phyloP scores from a whole-genome alignment of 2,113 vertebrate species.

The Percopsis transmontana region DNA sequence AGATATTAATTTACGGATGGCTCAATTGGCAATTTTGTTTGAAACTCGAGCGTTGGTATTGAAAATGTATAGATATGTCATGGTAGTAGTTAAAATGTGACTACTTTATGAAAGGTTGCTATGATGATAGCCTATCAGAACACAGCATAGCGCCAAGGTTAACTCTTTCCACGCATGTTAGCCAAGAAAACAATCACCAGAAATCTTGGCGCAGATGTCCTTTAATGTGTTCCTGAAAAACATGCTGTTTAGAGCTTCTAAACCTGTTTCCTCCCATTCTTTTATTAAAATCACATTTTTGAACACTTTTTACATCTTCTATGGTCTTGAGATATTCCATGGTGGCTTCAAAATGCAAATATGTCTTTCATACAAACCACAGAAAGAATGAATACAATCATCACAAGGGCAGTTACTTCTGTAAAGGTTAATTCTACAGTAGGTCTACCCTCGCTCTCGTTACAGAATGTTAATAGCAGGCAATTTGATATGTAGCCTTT shows the following conservation, averaged over 20 bases:
- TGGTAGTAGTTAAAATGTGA: slow-evolving; percentile 42
- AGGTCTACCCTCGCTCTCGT: not conserved
- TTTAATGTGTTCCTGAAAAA: slow-evolving; percentile 1
- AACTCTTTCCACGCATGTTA: slow-evolving; percentile 35
- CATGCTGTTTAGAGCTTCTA: slow-evolving; percentile 15
- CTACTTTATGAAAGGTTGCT: slow-evolving; percentile 27
- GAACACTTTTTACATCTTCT: slow-evolving; percentile 20
- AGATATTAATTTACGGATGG: slow-evolving; percentile 38
- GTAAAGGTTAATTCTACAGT: not conserved
- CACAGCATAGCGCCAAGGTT: slow-evolving; percentile 28
- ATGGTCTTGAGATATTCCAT: slow-evolving; percentile 4
- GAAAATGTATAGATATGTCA: slow-evolving; percentile 29
- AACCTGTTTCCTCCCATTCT: slow-evolving; percentile 7
- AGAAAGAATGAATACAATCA: slow-evolving; percentile 23
- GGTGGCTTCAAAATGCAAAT: slow-evolving; percentile 13
- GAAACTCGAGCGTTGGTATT: slow-evolving; percentile 12
- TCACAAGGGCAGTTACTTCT: slow-evolving; percentile 3
- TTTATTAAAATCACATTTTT: slow-evolving; percentile 17
- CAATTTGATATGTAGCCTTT: not conserved
- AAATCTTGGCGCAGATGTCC: slow-evolving; percentile 33
- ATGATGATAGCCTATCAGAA: slow-evolving; percentile 49
- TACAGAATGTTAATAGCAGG: not conserved
- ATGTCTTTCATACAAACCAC: slow-evolving; percentile 31
- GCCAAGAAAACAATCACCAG: slow-evolving; percentile 45
- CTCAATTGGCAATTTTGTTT: slow-evolving; percentile 29